phyloP scores from a whole-genome alignment of 2,113 vertebrate genomes.

The Calidris pugnax region DNA sequence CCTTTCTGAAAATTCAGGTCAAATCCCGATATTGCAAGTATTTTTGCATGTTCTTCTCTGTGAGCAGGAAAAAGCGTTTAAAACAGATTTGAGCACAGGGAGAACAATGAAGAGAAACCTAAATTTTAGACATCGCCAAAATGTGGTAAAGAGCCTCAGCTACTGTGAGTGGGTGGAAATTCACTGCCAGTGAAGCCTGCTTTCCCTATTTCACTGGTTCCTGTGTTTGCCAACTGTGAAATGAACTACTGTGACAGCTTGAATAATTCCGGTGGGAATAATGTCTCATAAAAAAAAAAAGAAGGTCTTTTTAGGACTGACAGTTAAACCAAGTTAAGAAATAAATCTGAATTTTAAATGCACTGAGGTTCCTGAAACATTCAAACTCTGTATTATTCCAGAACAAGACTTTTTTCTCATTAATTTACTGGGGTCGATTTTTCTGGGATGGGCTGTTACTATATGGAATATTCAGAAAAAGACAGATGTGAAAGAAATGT shows the following conservation, averaged over 20 bases:
- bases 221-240: not conserved
- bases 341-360: conserved; percentile 21
- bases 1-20: not conserved
- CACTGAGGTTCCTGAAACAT: not conserved
- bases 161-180: not conserved
- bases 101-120: not conserved
- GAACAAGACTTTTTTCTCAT: not conserved
- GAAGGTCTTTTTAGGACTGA: not conserved
- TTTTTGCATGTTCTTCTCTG: not conserved
- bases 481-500: not conserved
- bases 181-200: not conserved
- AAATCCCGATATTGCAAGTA: not conserved
- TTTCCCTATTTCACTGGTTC: not conserved
- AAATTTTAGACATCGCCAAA: not conserved
- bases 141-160: not conserved
- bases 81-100: not conserved
- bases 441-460: not conserved
- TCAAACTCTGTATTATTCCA: not conserved
- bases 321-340: not conserved
- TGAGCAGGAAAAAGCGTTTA: not conserved
- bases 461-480: not conserved
- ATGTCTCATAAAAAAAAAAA: not conserved
- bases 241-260: not conserved
- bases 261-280: not conserved
- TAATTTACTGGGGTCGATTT: not conserved